Evolutionary conservation across 1,140 invertebrate genomes (phyloP), one percentile per base, ranked within the genome.

Genomic region (Heliconius hermathena): DNA sequence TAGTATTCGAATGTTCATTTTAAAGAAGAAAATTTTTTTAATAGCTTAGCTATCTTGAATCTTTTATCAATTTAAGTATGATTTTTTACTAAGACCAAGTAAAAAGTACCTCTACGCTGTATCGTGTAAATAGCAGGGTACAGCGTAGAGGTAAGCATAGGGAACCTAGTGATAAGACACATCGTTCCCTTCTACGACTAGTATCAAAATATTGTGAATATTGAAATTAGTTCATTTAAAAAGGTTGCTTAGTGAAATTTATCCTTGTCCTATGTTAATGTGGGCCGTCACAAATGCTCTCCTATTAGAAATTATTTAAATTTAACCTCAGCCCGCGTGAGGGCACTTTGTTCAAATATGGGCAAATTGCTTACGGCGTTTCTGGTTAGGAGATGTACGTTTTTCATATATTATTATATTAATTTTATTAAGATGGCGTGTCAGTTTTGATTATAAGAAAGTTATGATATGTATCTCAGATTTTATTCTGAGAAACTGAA

Each of bases 341-440:
- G 76, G 75, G 75, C 41, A 46, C 71, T 78, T 73, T 73, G 77
- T 78, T 73, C 38, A 78, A 78, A 78, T 78, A 78, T 73, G 72
- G 71, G 36, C 71, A 60, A 66, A 78, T 78, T 78, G 72, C 72
- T 78, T 74, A 72, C 71, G 77, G 71, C 70, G 8, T 38, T 71
- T 4, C 70, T 71, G 70, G n/a, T 71, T 71, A 71, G 18, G 16
- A 38, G 5, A 71, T 36, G 22, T 38, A 38, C 29, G 13, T 20
- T 71, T 16, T 1, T 5, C 16, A 18, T n/a, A 38, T 71, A 57
- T 20, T 20, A 9, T 22, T 57, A 36, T 57, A n/a, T 2, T 9
- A 22, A 5, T n/a, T 26, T 66, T 26, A 4, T 66, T 57, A 18
- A 54, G 0, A 5, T 6, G 4, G 5, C 2, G 11, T 41, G 41